Percentiles rank a stretch among this genome's conserved stretches.
phyloP scores from a whole-genome alignment of 2,888 invertebrate genomes.

The Acronicta alni region DNA sequence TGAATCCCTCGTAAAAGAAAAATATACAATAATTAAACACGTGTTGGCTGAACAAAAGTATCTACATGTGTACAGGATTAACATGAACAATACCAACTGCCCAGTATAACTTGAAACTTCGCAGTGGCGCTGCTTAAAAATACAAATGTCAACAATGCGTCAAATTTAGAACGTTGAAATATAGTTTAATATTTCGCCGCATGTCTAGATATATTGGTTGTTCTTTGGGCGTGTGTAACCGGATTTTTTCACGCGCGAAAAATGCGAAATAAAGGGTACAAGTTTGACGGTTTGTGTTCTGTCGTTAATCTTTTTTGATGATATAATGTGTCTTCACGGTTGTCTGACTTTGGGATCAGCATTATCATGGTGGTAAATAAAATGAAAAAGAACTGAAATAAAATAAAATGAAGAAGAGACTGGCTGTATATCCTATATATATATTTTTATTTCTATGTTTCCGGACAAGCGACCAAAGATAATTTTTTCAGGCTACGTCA shows the following conservation, averaged over 20 bases:
- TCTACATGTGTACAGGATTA: conserved; percentile 17
- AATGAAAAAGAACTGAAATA: conserved; percentile 26
- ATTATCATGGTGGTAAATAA: conserved; percentile 50
- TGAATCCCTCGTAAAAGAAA: conserved; percentile 24
- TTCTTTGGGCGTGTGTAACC: conserved; percentile 15
- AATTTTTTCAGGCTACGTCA: too few relatives aligned
- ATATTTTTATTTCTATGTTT: neutral
- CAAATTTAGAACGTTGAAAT: conserved; percentile 3
- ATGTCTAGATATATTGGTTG: neutral
- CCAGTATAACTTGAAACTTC: conserved; percentile 12
- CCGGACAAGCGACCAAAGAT: neutral
- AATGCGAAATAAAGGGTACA: conserved; percentile 54
- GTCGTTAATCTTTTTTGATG: conserved; percentile 59
- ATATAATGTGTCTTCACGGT: conserved; percentile 57
- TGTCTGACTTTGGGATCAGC: conserved; percentile 48
- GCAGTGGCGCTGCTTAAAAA: neutral
- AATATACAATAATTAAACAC: conserved; percentile 38
- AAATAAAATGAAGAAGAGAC: too few relatives aligned
- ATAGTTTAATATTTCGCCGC: neutral
- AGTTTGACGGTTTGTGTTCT: conserved; percentile 48
- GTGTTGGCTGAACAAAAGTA: conserved; percentile 15
- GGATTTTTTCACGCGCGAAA: conserved; percentile 38
- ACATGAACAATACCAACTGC: neutral
- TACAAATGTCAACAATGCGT: neutral
- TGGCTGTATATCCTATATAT: conserved; percentile 3